Evolutionary conservation across 2,888 invertebrate genomes (phyloP).

Genomic region (Ophraella communa): DNA sequence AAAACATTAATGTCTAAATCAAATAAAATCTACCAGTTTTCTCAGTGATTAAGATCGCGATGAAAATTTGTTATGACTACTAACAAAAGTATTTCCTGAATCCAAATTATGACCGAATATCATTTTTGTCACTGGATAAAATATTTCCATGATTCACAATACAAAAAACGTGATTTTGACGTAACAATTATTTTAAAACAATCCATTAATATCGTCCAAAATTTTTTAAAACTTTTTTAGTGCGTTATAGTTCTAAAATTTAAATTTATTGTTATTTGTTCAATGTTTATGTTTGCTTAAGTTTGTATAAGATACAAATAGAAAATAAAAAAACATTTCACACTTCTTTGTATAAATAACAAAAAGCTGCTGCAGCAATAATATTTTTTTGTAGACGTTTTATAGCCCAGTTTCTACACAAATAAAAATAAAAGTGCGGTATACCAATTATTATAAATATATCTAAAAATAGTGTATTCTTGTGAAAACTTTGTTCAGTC

Average conservation of each 20-base stretch:
- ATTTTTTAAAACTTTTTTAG: not conserved
- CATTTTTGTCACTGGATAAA: not conserved
- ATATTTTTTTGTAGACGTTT: not conserved
- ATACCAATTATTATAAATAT: not conserved
- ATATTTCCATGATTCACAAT: not conserved
- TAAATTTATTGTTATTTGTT: too few species aligned
- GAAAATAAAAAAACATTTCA: too few species aligned
- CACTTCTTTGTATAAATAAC: too few species aligned
- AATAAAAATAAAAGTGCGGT: too few species aligned
- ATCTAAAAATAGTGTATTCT: constrained; percentile 1
- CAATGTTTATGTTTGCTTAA: too few species aligned
- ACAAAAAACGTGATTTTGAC: not conserved
- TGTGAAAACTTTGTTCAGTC: not conserved
- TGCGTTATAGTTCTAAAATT: too few species aligned
- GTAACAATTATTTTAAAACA: not conserved
- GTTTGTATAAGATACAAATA: too few species aligned
- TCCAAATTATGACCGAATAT: not conserved
- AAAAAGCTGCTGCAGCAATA: not conserved
- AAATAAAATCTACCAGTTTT: too few species aligned
- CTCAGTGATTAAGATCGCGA: too few species aligned
- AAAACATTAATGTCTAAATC: too few species aligned
- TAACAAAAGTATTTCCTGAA: not conserved
- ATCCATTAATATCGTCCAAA: not conserved
- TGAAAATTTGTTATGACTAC: too few species aligned
- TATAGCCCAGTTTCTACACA: too few species aligned